A percentile compares a stretch with the other conserved stretches of the same genome.
These are phyloP conservation scores for Stomorhina lunata DNA, from an alignment of 2,888 invertebrate species.

Conservation along the genomic window DNA sequence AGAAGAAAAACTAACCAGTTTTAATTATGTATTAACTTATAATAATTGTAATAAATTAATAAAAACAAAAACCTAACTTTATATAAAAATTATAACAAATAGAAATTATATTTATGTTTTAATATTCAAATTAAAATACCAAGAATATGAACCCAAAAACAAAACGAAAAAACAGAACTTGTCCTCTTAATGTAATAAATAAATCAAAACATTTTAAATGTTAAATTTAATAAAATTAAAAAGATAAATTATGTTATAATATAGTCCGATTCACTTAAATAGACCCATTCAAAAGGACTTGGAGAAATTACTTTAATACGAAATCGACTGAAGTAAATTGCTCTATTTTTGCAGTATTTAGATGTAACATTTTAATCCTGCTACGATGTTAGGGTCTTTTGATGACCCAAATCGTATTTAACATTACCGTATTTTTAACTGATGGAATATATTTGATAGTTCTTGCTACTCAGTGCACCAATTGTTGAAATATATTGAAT, in stretches of 20 bases:
- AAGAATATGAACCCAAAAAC: not conserved
- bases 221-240: slow-evolving; percentile 26
- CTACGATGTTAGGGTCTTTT: too few relatives aligned
- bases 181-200: slow-evolving; percentile 53
- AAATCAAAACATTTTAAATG: slow-evolving; percentile 62
- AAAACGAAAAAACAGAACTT: not conserved
- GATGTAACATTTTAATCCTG: too few relatives aligned
- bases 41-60: not conserved
- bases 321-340: too few relatives aligned
- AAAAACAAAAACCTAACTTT: not conserved
- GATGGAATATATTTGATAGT: too few relatives aligned
- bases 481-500: too few relatives aligned
- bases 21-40: slow-evolving; percentile 1
- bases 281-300: too few relatives aligned
- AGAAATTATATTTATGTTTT: slow-evolving; percentile 34
- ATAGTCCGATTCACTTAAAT: too few relatives aligned
- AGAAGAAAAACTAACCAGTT: not conserved
- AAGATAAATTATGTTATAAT: slow-evolving; percentile 17
- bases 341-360: too few relatives aligned
- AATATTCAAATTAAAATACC: slow-evolving; percentile 15
- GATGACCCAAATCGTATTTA: too few relatives aligned
- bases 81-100: not conserved
- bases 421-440: too few relatives aligned
- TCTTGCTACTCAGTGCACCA: too few relatives aligned
- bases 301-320: too few relatives aligned